Base-by-base conservation (phyloP, 2,888 invertebrate species). In the Arrhopalites spinosus region DNA sequence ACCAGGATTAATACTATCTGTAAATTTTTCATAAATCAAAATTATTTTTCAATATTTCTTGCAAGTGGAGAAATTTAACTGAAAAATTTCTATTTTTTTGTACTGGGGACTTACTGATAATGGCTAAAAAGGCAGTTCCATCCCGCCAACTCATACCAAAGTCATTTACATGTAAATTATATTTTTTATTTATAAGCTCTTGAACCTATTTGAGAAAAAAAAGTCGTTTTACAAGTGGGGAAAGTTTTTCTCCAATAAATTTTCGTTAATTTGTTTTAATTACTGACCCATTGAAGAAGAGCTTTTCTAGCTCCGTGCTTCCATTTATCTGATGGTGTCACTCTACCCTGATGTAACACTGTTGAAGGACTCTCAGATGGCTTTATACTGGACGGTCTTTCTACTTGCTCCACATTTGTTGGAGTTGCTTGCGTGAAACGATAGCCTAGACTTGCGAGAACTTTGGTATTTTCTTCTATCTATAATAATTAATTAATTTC, bases 101-200 rank as follows among this genome's bases (percentile, higher is more conserved):
- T n/a, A n/a, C n/a, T n/a, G n/a, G n/a, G n/a, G n/a, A n/a, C n/a
- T n/a, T n/a, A n/a, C n/a, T n/a, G n/a, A 98, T 94, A 82, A 98
- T 93, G 69, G 96, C 96, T 75, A 97, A 89, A 89, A 98, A 98
- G 30, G 97, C 97, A 83, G 93, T 90, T 80, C 98, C 98, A 86
- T 97, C 96, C 83, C 96, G 90, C 98, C 98, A 98, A 84, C 95
- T 95, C 78, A 93, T 90, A 45, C 96, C 96, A 86, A 98, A 98
- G 25, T 82, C 79, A 25, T 36, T 45, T 8, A 68, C 29, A 17
- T 64, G 29, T 23, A 29, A 30, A 30, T 64, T 64, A 15, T 59
- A 59, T 64, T 64, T 64, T 23, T 23, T 91, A 80, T 93, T 94
- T 84, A 97, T 88, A 50, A 95, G 93, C 85, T 94, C 95, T 81